Conservation (phyloP, 2,888 invertebrate genomes). For the Lycocerus yunnanus region DNA sequence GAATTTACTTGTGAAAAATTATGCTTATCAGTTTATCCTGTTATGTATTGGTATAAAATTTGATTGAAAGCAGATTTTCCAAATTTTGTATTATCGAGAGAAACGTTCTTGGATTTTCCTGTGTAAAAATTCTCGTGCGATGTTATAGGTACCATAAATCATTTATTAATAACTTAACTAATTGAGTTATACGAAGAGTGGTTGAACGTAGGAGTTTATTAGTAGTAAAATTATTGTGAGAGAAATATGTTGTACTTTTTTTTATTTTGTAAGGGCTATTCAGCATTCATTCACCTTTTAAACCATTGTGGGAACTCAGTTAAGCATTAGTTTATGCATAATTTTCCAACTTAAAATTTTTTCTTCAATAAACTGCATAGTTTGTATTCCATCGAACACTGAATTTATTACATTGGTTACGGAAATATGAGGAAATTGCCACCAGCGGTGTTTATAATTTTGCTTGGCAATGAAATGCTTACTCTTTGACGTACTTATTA, state of each 20-base stretch:
- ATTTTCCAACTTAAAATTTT: constrained; percentile 1
- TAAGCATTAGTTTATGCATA: constrained; percentile 1
- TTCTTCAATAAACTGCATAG: background rate
- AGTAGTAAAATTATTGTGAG: background rate
- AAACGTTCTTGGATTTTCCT: background rate
- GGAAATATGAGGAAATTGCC: constrained; percentile 13
- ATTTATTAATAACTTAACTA: background rate
- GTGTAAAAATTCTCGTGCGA: background rate
- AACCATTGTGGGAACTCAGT: constrained; percentile 1
- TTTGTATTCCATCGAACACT: constrained; percentile 9
- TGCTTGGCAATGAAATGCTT: constrained; percentile 13
- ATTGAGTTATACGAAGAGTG: background rate
- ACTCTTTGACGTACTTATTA: constrained; percentile 13
- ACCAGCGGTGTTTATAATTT: constrained; percentile 10
- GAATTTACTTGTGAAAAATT: too few species aligned
- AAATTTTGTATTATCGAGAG: background rate
- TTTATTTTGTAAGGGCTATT: background rate
- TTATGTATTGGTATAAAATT: background rate
- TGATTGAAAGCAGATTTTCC: background rate
- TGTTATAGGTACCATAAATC: background rate
- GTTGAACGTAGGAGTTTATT: background rate
- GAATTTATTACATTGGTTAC: constrained; percentile 9
- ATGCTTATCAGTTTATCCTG: too few species aligned
- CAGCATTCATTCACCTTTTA: constrained; percentile 1
- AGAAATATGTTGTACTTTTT: background rate